Base-by-base conservation (phyloP, 2,888 invertebrate genomes). In the Salticus scenicus region DNA sequence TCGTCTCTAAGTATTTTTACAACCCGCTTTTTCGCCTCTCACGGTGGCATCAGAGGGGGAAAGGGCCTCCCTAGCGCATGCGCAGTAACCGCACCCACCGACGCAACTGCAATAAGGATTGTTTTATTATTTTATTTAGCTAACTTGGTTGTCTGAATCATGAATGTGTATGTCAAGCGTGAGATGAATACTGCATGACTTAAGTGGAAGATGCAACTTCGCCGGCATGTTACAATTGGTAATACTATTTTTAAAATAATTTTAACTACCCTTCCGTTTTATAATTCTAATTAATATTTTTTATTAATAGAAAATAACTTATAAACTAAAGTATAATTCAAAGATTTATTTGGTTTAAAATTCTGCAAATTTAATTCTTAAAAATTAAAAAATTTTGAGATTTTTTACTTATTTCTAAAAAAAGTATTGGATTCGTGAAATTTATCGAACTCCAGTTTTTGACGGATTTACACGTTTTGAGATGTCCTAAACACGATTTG, bases 61-160 rank as follows among this genome's bases (percentile, higher is more conserved):
- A 84, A 84, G 57, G 83, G 83, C 83, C 83, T 77, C 77, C 41
- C 57, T 24, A 28, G 73, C 83, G 83, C 83, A 84, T 84, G 83
- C 83, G 83, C 83, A 37, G 10, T 72, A 41, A n/a, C 77, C 73
- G 77, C 83, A 77, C 83, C 83, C 83, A 84, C 83, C 81, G 74
- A 77, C 81, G 81, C 74, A 73, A 66, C 57, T 4, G 57, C 5
- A n/a, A 57, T 0, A 4, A 57, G 5, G 7, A 12, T 17, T 47
- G 7, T 47, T 47, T 47, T 47, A 17, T 2, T 47, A 17, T 47
- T 47, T 47, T 24, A 47, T 57, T 24, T 57, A 4, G 37, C 24
- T 57, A 12, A 12, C 37, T 37, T 37, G 57, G 7, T 47, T 57
- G 57, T 57, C 57, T 57, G 57, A 57, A 57, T 57, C 57, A 57